These are phyloP conservation scores for Latrodectus hesperus DNA, from an alignment of 2,888 invertebrate genomes.

Conservation along the genomic window DNA sequence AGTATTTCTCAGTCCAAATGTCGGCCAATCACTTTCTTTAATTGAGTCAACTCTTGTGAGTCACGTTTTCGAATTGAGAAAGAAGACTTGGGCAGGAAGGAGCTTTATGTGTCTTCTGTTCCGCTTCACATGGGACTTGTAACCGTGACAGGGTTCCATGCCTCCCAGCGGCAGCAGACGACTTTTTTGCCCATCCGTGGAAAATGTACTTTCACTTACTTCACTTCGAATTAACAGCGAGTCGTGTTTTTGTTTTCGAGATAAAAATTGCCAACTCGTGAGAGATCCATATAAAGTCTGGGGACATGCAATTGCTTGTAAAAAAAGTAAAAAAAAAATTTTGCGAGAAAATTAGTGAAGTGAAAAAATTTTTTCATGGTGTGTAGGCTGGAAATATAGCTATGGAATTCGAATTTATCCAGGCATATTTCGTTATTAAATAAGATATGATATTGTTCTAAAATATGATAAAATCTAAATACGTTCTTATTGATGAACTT, in stretches of 20 bases:
- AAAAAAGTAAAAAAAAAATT: too few relatives aligned
- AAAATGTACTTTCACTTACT: slow-evolving; percentile 1
- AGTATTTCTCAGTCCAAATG: background rate
- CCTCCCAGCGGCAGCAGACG: background rate
- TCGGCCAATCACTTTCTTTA: background rate
- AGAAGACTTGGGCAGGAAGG: background rate
- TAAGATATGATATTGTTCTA: too few relatives aligned
- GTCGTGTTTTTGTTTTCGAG: background rate
- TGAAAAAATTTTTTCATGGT: too few relatives aligned
- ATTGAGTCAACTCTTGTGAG: background rate
- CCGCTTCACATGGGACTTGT: background rate
- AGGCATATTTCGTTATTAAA: too few relatives aligned
- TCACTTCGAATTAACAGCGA: background rate
- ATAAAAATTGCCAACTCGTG: too few relatives aligned
- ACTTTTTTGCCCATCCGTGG: background rate
- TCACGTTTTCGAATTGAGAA: background rate
- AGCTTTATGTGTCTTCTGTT: background rate
- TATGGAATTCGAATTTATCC: too few relatives aligned
- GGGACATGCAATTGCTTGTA: too few relatives aligned
- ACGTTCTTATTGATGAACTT: too few relatives aligned
- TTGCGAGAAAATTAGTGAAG: too few relatives aligned
- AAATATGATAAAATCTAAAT: too few relatives aligned
- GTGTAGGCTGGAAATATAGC: too few relatives aligned
- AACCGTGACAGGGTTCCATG: background rate
- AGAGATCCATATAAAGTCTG: too few relatives aligned